Evolutionary conservation across 2,113 vertebrate species (phyloP), one percentile per base, ranked within the genome.

Genomic region (Talpa occidentalis): DNA sequence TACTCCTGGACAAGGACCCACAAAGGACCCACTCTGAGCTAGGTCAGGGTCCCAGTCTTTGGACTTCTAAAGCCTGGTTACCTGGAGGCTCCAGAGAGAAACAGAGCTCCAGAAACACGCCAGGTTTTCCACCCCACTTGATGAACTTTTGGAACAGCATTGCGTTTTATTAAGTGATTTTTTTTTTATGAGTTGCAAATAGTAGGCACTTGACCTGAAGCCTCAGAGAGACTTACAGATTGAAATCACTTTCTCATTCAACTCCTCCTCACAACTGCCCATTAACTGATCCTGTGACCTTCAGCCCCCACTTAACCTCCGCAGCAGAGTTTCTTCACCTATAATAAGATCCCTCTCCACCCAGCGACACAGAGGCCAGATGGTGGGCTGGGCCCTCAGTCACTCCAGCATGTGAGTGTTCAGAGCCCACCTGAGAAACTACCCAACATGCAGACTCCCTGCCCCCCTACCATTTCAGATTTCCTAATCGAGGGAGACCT

Each of bases 151-250:
- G 72, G 37, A 93, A 17, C 77, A 87, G 30, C n/a, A 56, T 78
- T 4, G 10, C 24, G 26, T 74, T 93, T 77, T 74, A 95, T 87
- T 82, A 91, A 90, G 77, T 91, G 73, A 82, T 70, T 91, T 89
- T 47, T 89, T 47, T 91, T 86, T 92, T 70, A 92, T 59, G 74
- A 94, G 64, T 91, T 93, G 92, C 90, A 95, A 93, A 95, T 80
- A 73, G 24, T 70, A 66, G 67, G 62, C 54, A 81, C 89, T 96
- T 96, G 93, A 94, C 91, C 95, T 22, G 28, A 84, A 94, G 59
- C 69, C 64, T 95, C 66, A 10, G 17, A 52, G 56, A 95, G 40
- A 64, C 40, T 60, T 47, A 2, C 9, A 1, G 78, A 91, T 54
- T 64, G 64, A 66, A 69, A 88, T 47, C 7, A 9, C 54, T 89